Percentiles rank a stretch among this genome's conserved stretches.
Evolutionary conservation across 1,140 invertebrate genomes (phyloP).

Genomic region (Zelostemma sp.): DNA sequence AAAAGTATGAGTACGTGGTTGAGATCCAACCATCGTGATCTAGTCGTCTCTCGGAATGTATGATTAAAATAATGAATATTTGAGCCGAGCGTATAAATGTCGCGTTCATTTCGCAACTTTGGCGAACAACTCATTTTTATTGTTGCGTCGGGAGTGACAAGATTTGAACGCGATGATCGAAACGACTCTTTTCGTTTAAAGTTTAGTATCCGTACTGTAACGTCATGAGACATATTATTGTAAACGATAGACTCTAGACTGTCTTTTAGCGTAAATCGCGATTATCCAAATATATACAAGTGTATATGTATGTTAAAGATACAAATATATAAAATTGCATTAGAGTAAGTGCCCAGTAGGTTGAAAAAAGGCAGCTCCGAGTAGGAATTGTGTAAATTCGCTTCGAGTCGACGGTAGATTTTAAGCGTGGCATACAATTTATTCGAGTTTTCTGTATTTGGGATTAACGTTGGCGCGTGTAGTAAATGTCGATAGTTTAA

Average conservation of each 20-base stretch:
- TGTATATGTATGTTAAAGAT: slow-evolving; percentile 1
- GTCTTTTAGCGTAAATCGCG: slow-evolving; percentile 6
- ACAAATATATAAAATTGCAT: neutral
- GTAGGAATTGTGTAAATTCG: neutral
- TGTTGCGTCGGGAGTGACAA: too few relatives aligned
- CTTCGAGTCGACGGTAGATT: slow-evolving; percentile 3
- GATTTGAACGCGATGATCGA: too few relatives aligned
- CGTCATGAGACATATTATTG: neutral
- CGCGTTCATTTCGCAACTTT: neutral
- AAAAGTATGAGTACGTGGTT: slow-evolving; percentile 65
- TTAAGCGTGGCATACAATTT: neutral
- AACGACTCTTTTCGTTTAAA: neutral
- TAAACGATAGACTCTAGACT: neutral
- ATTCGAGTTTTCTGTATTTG: neutral
- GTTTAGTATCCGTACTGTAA: neutral
- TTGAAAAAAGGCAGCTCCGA: slow-evolving; percentile 1
- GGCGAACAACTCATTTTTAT: neutral
- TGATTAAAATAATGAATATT: slow-evolving; percentile 17
- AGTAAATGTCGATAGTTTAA: slow-evolving; percentile 9
- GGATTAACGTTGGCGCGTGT: slow-evolving; percentile 1
- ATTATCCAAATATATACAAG: slow-evolving; percentile 4
- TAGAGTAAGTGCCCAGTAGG: neutral
- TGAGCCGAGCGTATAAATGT: slow-evolving; percentile 12
- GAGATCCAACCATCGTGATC: slow-evolving; percentile 63
- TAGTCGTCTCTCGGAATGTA: slow-evolving; percentile 60